Evolutionary conservation across 2,113 vertebrate genomes (phyloP).

Genomic region (Dissostichus mawsoni): DNA sequence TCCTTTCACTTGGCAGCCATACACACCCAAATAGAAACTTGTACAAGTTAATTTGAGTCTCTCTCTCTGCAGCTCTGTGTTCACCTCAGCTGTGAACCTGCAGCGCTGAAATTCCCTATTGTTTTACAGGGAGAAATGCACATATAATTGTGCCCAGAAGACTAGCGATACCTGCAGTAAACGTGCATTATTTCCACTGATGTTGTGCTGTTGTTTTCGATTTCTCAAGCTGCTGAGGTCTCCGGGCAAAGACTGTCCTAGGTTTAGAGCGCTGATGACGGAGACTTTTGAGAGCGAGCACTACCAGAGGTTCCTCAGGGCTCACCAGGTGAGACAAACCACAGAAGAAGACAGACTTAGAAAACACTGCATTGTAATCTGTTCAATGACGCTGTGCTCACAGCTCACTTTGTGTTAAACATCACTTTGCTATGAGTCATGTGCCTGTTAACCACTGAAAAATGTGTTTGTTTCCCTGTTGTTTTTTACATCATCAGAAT

Average conservation of each 20-base stretch:
- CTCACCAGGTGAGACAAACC: slow-evolving; percentile 70
- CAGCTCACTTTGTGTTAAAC: slow-evolving; percentile 41
- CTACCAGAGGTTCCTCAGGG: slow-evolving; percentile 78
- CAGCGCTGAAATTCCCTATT: neutral
- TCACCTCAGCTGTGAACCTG: slow-evolving; percentile 35
- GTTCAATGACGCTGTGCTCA: slow-evolving; percentile 23
- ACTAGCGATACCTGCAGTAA: slow-evolving; percentile 23
- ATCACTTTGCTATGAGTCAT: slow-evolving; percentile 51
- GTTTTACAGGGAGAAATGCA: slow-evolving; percentile 55
- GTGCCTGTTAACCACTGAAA: slow-evolving; percentile 38
- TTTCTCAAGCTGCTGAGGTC: slow-evolving; percentile 84
- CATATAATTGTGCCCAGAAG: slow-evolving; percentile 42
- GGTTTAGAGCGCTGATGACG: slow-evolving; percentile 83
- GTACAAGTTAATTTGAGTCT: slow-evolving; percentile 18
- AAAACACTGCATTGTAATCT: slow-evolving; percentile 8
- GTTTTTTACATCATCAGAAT: slow-evolving; percentile 14
- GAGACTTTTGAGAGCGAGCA: slow-evolving; percentile 81
- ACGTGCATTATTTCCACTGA: slow-evolving; percentile 28
- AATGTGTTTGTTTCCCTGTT: slow-evolving; percentile 18
- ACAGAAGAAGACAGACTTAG: neutral
- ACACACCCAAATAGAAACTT: slow-evolving; percentile 31
- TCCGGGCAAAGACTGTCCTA: slow-evolving; percentile 83
- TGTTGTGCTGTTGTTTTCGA: slow-evolving; percentile 29
- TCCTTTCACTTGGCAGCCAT: slow-evolving; percentile 35
- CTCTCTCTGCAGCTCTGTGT: slow-evolving; percentile 9